Evolutionary conservation across 2,113 vertebrate species (phyloP).

Genomic region (Engraulis encrasicolus): DNA sequence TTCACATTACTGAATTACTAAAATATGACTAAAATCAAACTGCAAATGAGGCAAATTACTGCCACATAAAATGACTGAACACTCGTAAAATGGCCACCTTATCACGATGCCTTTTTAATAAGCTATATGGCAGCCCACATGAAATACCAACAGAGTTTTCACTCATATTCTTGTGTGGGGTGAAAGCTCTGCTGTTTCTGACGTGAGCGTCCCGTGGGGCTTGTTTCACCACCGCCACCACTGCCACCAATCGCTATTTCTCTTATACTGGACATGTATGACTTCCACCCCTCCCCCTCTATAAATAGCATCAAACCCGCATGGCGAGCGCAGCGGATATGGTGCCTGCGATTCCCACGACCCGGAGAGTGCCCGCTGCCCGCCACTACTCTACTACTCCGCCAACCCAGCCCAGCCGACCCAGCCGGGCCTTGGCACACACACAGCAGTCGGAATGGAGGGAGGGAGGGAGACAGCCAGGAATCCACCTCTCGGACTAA

Average conservation of each 20-base stretch:
- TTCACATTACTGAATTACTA: too few species aligned
- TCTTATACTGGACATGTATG: constrained; percentile 65
- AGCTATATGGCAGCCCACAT: background rate
- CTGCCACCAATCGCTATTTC: too few species aligned
- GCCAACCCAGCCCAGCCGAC: constrained; percentile 45
- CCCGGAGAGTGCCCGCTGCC: constrained; percentile 69
- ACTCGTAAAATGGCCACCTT: background rate
- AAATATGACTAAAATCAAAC: too few species aligned
- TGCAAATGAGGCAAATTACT: background rate
- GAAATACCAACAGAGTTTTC: background rate
- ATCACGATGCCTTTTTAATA: background rate
- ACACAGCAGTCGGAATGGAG: constrained; percentile 62
- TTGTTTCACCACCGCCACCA: constrained; percentile 53
- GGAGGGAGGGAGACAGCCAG: constrained; percentile 67
- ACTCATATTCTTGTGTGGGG: background rate
- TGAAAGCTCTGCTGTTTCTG: constrained; percentile 44
- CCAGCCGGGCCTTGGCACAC: constrained; percentile 59
- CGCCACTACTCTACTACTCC: too few species aligned
- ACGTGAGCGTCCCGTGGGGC: constrained; percentile 59
- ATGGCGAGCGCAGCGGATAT: constrained; percentile 81
- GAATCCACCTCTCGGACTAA: constrained; percentile 62
- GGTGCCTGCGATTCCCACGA: constrained; percentile 84
- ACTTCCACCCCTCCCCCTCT: too few species aligned
- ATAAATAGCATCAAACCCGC: constrained; percentile 83
- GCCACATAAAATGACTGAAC: background rate